Conservation (phyloP, 2,797 vertebrate species). For the Pterois miles region DNA sequence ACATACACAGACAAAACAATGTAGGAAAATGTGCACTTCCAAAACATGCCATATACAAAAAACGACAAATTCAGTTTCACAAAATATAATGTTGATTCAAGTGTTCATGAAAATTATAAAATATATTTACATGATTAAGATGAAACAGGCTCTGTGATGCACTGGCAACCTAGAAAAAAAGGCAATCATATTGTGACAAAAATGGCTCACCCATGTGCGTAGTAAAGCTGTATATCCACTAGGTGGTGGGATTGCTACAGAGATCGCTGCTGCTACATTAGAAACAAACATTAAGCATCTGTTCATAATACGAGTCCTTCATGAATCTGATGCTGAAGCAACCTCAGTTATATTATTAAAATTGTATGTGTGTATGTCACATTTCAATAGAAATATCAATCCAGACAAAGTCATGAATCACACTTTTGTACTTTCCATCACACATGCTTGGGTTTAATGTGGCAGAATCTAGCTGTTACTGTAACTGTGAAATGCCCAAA, state of each 20-base stretch:
- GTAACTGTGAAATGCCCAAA: too few relatives aligned
- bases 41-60: background rate
- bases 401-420: background rate
- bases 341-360: background rate
- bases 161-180: too few relatives aligned
- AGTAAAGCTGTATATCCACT: slow-evolving; percentile 62
- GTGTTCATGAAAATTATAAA: background rate
- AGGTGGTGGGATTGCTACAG: slow-evolving; percentile 72
- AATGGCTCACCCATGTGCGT: slow-evolving; percentile 14
- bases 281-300: background rate
- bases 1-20: background rate
- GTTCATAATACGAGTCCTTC: background rate
- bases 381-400: background rate
- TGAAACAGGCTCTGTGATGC: too few relatives aligned
- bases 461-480: too few relatives aligned
- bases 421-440: too few relatives aligned
- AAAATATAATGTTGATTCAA: background rate
- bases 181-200: background rate
- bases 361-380: background rate
- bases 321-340: background rate
- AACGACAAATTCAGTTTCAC: background rate
- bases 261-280: slow-evolving; percentile 34
- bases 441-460: too few relatives aligned
- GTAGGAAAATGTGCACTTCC: background rate
- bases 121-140: background rate